Conservation (phyloP, 2,888 invertebrate genomes). For the Phengaris alcon region DNA sequence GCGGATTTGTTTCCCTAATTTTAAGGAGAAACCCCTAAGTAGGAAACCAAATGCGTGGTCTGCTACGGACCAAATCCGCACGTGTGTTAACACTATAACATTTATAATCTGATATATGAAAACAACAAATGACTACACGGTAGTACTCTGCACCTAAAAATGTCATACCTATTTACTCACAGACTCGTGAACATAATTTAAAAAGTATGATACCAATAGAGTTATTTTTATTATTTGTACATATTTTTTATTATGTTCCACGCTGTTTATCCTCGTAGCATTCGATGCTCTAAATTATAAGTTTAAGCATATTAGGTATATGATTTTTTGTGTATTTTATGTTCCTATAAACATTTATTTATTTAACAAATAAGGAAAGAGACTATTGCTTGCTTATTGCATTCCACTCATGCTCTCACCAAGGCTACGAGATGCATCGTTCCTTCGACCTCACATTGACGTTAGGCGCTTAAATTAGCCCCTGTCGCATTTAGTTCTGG, state of each 20-base stretch:
- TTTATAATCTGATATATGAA: conserved; percentile 21
- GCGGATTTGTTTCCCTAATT: no score
- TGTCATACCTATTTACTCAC: conserved; percentile 17
- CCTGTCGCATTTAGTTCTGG: neutral
- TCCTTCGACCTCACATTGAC: conserved; percentile 19
- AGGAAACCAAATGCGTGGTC: no score
- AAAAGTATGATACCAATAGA: neutral
- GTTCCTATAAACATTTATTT: neutral
- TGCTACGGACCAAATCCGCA: no score
- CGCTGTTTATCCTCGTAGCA: neutral
- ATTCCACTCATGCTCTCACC: conserved; percentile 17
- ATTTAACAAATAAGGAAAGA: conserved; percentile 5
- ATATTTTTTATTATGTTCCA: neutral
- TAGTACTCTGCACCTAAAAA: conserved; percentile 1
- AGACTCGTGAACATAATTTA: neutral
- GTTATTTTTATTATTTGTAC: neutral
- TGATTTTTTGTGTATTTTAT: neutral
- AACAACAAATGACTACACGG: conserved; percentile 15
- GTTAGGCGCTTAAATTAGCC: conserved; percentile 12
- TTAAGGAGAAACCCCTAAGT: no score
- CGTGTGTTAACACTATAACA: neutral
- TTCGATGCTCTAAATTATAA: neutral
- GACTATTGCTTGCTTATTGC: neutral
- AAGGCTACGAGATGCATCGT: conserved; percentile 19
- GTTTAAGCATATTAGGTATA: no score